Evolutionary conservation across 2,113 vertebrate genomes (phyloP), one percentile per base, ranked within the genome.

Genomic region (Tympanuchus pallidicinctus): DNA sequence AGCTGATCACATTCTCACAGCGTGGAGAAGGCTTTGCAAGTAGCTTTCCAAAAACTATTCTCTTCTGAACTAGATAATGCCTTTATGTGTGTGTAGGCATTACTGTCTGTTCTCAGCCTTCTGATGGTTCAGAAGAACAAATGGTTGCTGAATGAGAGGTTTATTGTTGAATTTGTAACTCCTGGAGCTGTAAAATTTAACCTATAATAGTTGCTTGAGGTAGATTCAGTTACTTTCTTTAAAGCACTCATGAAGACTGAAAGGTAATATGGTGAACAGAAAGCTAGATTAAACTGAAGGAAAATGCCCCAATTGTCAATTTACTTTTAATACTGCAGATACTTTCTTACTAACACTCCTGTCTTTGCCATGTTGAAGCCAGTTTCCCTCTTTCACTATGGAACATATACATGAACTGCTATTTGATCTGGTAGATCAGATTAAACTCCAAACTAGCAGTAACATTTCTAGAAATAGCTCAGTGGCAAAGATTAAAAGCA

Each of bases 401-500:
- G 93, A 94, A 90, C 76, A 19, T 83, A 78, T 57, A 94, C 80
- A 36, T 67, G 85, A 92, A 85, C 79, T 94, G 95, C 85, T 88
- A 95, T 94, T 95, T 97, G 95, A 95, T 93, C 94, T 92, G 95
- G 91, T 90, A 82, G 95, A 97, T 97, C 95, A 94, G 52, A 91
- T 96, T 91, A 96, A 96, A 75, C 93, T 50, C 32, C 76, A 88
- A 86, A 94, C 91, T 45, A 74, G 91, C 81, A 52, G 94, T 93
- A 94, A 77, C 92, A 88, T 94, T 95, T 96, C 96, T 96, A 94
- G 90, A 96, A 95, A 97, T 97, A 97, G 95, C 88, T 92, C 19
- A 0, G 73, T 93, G 88, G 76, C 85, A 91, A 72, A 63, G 72
- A 69, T 75, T 72, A 65, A 94, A 92, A 82, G 79, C 72, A 75